Evolutionary conservation across 2,797 vertebrate genomes (phyloP).

Genomic region (Denticeps clupeoides): DNA sequence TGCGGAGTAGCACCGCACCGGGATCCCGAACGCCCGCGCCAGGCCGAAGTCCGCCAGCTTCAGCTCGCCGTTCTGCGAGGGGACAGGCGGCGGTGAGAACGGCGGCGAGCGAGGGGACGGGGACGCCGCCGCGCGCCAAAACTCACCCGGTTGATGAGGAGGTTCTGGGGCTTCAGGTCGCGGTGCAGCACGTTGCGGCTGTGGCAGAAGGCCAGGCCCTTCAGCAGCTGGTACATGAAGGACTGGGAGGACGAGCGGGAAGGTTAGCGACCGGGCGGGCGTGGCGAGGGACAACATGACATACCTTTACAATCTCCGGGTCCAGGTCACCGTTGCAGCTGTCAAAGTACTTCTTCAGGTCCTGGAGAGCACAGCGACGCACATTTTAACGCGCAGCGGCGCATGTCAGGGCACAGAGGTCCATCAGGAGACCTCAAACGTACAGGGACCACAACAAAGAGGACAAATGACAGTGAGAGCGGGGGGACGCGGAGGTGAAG

Average conservation of each 20-base stretch:
- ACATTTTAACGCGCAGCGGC: background rate
- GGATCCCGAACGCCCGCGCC: conserved; percentile 91
- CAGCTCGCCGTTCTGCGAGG: conserved; percentile 77
- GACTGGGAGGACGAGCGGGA: conserved; percentile 75
- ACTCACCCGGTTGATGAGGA: conserved; percentile 92
- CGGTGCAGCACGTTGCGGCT: conserved; percentile 92
- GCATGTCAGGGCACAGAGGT: no score
- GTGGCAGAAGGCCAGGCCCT: conserved; percentile 93
- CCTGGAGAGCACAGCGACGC: conserved; percentile 48
- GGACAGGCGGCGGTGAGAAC: no score
- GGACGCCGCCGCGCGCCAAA: background rate
- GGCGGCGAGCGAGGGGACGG: no score
- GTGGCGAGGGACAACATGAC: conserved; percentile 16
- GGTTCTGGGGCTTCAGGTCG: conserved; percentile 93
- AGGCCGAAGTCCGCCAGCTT: conserved; percentile 92
- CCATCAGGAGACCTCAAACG: no score
- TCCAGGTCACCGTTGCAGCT: conserved; percentile 96
- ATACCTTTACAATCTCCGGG: conserved; percentile 94
- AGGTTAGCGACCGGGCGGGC: no score
- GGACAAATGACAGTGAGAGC: no score
- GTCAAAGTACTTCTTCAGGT: conserved; percentile 98
- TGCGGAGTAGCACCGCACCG: conserved; percentile 88
- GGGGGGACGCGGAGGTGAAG: no score
- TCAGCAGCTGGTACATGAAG: conserved; percentile 95
- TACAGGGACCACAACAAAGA: no score